Percentiles rank a stretch among this genome's conserved stretches.
Conservation (phyloP, 1,140 invertebrate genomes). For the Lepidurus packardi region DNA sequence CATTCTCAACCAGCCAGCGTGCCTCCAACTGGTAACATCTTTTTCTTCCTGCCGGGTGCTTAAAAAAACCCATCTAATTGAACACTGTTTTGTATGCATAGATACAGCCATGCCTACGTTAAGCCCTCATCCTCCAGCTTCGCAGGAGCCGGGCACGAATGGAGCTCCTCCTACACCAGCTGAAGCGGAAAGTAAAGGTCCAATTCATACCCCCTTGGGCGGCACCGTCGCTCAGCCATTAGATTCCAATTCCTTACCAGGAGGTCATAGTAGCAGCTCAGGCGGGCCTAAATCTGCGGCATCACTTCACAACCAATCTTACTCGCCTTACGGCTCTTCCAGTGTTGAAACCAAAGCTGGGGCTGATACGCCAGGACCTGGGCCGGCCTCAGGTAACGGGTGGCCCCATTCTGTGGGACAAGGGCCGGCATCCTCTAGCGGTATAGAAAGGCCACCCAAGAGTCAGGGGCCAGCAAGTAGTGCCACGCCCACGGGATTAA, state of each 20-base stretch:
- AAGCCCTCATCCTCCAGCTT: conserved; percentile 52
- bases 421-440: background rate
- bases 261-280: conserved; percentile 1
- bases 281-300: background rate
- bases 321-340: conserved; percentile 30
- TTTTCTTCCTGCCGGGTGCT: background rate
- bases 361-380: conserved; percentile 26
- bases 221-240: conserved; percentile 37
- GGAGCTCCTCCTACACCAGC: conserved; percentile 38
- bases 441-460: background rate
- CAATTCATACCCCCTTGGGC: conserved; percentile 31
- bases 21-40: conserved; percentile 48
- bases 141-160: conserved; percentile 39
- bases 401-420: conserved; percentile 31
- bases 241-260: conserved; percentile 25
- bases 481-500: background rate
- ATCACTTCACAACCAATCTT: conserved; percentile 11
- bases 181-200: conserved; percentile 35
- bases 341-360: conserved; percentile 23
- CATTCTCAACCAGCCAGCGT: conserved; percentile 66
- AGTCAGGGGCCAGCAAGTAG: conserved; percentile 16
- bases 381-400: conserved; percentile 1
- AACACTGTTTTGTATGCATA: conserved; percentile 38
- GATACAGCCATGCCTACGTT: conserved; percentile 71
- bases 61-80: no score